Percentiles rank a stretch among this genome's conserved stretches.
Evolutionary conservation across 1,140 invertebrate species (phyloP).

Genomic region (Sitodiplosis mosellana): DNA sequence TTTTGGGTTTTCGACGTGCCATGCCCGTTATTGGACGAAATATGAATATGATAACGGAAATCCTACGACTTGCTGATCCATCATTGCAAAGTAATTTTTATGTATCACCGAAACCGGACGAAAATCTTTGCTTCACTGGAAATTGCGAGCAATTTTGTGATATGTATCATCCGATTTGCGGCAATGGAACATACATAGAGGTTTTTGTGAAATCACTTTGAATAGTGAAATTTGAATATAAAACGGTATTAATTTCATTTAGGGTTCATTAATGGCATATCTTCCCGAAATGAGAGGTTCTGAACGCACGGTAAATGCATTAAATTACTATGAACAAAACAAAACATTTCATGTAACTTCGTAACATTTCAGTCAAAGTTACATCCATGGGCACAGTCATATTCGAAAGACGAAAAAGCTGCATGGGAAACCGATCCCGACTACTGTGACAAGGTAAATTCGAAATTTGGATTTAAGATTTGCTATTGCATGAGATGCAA

Average conservation of each 20-base stretch:
- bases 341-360: no score
- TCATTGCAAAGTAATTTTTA: constrained; percentile 81
- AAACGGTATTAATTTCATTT: not conserved
- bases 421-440: not conserved
- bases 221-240: no score
- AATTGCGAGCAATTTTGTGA: constrained; percentile 94
- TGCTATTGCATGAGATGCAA: no score
- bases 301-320: no score
- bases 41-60: constrained; percentile 74
- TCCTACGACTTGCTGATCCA: constrained; percentile 65
- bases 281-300: no score
- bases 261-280: not conserved
- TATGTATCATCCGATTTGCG: constrained; percentile 86
- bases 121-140: constrained; percentile 72
- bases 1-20: constrained; percentile 63
- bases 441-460: no score
- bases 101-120: constrained; percentile 50
- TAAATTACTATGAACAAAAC: no score
- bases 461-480: no score
- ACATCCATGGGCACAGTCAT: not conserved
- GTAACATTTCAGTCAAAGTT: no score
- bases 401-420: not conserved
- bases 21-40: constrained; percentile 72
- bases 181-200: constrained; percentile 27
- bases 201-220: no score